These are phyloP conservation scores for Nothobranchius furzeri DNA, from an alignment of 2,113 vertebrate species.

Conservation along the genomic window DNA sequence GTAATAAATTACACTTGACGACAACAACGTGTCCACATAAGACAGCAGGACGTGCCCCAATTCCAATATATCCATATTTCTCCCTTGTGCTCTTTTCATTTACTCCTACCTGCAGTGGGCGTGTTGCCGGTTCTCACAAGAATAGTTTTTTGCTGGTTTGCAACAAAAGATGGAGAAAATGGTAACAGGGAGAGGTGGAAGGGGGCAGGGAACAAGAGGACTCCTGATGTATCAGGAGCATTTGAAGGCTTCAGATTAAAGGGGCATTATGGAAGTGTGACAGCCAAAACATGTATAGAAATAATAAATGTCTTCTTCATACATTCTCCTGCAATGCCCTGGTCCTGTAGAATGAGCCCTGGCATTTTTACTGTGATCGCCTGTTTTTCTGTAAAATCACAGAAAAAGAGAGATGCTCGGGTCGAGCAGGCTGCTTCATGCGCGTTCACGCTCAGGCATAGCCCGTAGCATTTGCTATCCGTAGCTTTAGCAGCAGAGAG, in stretches of 20 bases:
- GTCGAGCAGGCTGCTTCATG: too few relatives aligned
- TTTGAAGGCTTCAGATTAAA: slow-evolving; percentile 12
- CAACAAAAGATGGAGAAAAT: slow-evolving; percentile 22
- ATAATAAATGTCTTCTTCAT: background rate
- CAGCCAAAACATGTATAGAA: slow-evolving; percentile 21
- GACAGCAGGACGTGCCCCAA: slow-evolving; percentile 50
- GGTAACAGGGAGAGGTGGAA: background rate
- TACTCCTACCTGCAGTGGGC: slow-evolving; percentile 29
- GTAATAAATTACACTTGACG: slow-evolving; percentile 60
- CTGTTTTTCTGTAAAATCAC: too few relatives aligned
- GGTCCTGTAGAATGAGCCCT: too few relatives aligned
- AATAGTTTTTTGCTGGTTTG: slow-evolving; percentile 44
- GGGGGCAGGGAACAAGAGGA: slow-evolving; percentile 5
- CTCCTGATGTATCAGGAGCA: slow-evolving; percentile 19
- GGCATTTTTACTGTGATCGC: too few relatives aligned
- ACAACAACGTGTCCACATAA: slow-evolving; percentile 52
- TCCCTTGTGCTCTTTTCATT: slow-evolving; percentile 52
- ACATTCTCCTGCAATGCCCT: too few relatives aligned
- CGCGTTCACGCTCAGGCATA: too few relatives aligned
- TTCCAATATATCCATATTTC: slow-evolving; percentile 67
- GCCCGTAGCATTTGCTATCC: too few relatives aligned
- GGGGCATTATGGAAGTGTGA: slow-evolving; percentile 10
- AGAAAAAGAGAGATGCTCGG: too few relatives aligned
- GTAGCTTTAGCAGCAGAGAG: too few relatives aligned
- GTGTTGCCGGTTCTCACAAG: slow-evolving; percentile 44